Evolutionary conservation across 2,888 invertebrate species (phyloP).

Genomic region (Diabrotica balteata): DNA sequence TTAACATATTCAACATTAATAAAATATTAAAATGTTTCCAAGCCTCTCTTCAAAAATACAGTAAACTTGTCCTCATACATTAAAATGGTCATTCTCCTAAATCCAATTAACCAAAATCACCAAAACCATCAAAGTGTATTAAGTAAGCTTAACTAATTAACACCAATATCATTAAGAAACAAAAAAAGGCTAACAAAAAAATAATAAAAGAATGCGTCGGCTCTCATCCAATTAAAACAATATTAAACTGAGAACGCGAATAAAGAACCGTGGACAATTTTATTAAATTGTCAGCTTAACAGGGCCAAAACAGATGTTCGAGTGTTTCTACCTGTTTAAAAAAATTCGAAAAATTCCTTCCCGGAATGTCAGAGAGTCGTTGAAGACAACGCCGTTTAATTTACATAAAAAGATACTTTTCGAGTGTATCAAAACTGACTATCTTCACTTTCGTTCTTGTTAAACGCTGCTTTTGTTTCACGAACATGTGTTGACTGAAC

Average conservation of each 20-base stretch:
- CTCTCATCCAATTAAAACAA: constrained; percentile 37
- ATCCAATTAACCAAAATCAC: constrained; percentile 9
- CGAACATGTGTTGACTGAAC: no score
- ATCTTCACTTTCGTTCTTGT: constrained; percentile 29
- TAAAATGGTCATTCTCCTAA: neutral
- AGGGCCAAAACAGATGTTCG: constrained; percentile 49
- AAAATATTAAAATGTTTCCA: no score
- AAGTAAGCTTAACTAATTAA: constrained; percentile 14
- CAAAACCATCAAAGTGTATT: constrained; percentile 17
- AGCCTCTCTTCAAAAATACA: no score
- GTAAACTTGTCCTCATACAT: no score
- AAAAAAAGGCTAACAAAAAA: constrained; percentile 4
- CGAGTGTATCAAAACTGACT: constrained; percentile 46
- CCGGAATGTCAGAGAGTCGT: constrained; percentile 51
- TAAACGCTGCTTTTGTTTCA: no score
- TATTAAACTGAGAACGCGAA: constrained; percentile 31
- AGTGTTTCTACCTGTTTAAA: constrained; percentile 55
- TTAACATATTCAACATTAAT: no score
- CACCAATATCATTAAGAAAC: constrained; percentile 22
- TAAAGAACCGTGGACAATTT: constrained; percentile 45
- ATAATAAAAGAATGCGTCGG: constrained; percentile 27
- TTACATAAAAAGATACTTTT: constrained; percentile 47
- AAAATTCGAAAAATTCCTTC: constrained; percentile 56
- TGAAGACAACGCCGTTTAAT: constrained; percentile 41
- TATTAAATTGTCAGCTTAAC: constrained; percentile 52